phyloP scores from a whole-genome alignment of 2,888 invertebrate species.

The Rambutsinella grinnellia region DNA sequence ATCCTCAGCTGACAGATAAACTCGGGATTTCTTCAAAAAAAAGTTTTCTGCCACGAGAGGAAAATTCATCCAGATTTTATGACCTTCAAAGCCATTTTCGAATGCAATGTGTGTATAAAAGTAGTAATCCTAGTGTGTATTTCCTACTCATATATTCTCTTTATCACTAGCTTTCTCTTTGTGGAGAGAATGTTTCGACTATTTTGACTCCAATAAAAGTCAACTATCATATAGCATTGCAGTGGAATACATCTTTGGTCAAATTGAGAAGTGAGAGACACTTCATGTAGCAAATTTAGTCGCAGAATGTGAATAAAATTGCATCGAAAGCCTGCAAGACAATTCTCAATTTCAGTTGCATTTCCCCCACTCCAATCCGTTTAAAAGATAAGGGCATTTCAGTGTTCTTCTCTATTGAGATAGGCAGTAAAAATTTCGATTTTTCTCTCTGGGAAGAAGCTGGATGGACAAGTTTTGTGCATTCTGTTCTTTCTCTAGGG shows the following conservation, averaged over 20 bases:
- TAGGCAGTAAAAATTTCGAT: too few relatives aligned
- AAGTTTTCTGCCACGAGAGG: slow-evolving; percentile 37
- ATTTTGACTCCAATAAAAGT: slow-evolving; percentile 28
- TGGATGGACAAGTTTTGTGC: slow-evolving; percentile 34
- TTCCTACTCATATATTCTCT: neutral
- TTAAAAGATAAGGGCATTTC: slow-evolving; percentile 34
- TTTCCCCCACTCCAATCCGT: slow-evolving; percentile 14
- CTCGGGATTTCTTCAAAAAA: slow-evolving; percentile 7
- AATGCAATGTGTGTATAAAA: slow-evolving; percentile 52
- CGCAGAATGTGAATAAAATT: slow-evolving; percentile 16
- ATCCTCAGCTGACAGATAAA: neutral
- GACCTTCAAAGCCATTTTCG: slow-evolving; percentile 53
- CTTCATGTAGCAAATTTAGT: too few relatives aligned
- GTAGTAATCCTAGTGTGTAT: slow-evolving; percentile 18
- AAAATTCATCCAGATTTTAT: slow-evolving; percentile 62
- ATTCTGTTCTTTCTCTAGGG: slow-evolving; percentile 28
- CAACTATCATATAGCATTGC: slow-evolving; percentile 5
- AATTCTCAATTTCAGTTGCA: neutral
- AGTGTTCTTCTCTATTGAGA: slow-evolving; percentile 31
- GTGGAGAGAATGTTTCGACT: neutral
- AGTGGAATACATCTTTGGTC: too few relatives aligned
- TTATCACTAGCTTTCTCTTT: too few relatives aligned
- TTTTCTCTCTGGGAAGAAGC: too few relatives aligned
- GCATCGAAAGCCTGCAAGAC: neutral
- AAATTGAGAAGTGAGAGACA: too few relatives aligned